Base-by-base conservation (phyloP, 2,888 invertebrate genomes). In the Eristalis tenax region DNA sequence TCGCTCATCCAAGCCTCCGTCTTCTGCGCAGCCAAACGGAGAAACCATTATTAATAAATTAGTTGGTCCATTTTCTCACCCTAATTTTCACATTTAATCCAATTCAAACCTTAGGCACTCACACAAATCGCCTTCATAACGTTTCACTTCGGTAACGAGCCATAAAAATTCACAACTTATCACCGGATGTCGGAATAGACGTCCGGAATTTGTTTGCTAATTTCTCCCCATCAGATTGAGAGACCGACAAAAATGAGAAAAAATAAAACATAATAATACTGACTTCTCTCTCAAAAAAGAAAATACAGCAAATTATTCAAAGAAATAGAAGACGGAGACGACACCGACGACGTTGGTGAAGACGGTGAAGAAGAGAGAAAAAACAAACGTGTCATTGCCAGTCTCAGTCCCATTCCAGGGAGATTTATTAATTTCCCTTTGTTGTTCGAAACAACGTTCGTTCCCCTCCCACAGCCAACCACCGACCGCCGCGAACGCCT, bases 181-280 rank as follows among this genome's bases (percentile, higher is more conserved):
- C 87, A 76, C 87, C 87, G 87, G 87, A 87, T 80, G 87, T 74
- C 74, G 64, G 56, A 87, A 79, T 83, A 70, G 75, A 68, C 86
- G 83, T 82, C 85, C 85, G 81, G 77, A 78, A 86, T 86, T 82
- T 68, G 40, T 83, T 87, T 83, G 86, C 83, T 83, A 87, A 87
- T 83, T 87, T 83, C 66, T 71, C 64, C 66, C 59, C 75, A 76
- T 71, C 57, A 57, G 22, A 70, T 50, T 50, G n/a, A 18, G 50
- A 50, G 40, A 40, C 59, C 40, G 56, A 66, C 13, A 66, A 59
- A 66, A 40, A 66, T 56, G 66, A 59, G 57, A 13, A 59, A 28
- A 8, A 59, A 40, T 50, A 61, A 38, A 26, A 26, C 26, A 26
- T 26, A 26, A 38, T 3, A 38, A 59, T 43, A 56, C n/a, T 22